A percentile compares a stretch with the other conserved stretches of the same genome.
These are phyloP conservation scores for Cynocephalus volans DNA, from an alignment of 2,113 vertebrate species.

Conservation along the genomic window DNA sequence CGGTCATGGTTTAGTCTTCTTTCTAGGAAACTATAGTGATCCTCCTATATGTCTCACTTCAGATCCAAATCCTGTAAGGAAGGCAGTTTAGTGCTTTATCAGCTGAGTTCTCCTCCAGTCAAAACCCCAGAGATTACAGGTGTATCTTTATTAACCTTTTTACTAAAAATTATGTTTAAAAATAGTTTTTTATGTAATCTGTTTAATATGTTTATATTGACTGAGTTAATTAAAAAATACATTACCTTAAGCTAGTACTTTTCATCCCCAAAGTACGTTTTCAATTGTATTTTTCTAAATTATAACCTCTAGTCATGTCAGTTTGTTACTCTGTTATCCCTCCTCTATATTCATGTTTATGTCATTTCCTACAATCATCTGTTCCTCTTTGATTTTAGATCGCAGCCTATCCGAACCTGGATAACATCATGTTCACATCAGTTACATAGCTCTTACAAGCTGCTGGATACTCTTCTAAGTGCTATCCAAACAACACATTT, in stretches of 20 bases:
- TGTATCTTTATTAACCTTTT: neutral
- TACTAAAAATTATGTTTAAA: neutral
- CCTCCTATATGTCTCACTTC: neutral
- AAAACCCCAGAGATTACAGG: neutral
- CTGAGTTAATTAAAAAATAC: neutral
- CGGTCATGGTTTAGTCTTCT: neutral
- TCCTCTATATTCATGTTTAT: neutral
- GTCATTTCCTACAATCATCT: neutral
- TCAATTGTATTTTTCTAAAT: neutral
- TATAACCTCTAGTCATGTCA: neutral
- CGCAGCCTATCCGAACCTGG: neutral
- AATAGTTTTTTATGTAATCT: neutral
- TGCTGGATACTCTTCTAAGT: accelerated
- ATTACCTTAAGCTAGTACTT: neutral
- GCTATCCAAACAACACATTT: neutral
- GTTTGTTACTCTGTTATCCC: neutral
- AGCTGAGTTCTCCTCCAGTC: neutral
- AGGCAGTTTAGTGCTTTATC: neutral
- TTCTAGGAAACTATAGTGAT: neutral
- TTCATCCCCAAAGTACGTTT: neutral
- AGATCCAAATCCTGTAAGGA: neutral
- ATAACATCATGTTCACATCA: neutral
- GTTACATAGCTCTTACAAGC: neutral
- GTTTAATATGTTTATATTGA: slow-evolving; percentile 21
- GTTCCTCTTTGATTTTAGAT: neutral